Evolutionary conservation across 2,797 vertebrate genomes (phyloP), one percentile per base, ranked within the genome.

Genomic region (Tragopan temminckii): DNA sequence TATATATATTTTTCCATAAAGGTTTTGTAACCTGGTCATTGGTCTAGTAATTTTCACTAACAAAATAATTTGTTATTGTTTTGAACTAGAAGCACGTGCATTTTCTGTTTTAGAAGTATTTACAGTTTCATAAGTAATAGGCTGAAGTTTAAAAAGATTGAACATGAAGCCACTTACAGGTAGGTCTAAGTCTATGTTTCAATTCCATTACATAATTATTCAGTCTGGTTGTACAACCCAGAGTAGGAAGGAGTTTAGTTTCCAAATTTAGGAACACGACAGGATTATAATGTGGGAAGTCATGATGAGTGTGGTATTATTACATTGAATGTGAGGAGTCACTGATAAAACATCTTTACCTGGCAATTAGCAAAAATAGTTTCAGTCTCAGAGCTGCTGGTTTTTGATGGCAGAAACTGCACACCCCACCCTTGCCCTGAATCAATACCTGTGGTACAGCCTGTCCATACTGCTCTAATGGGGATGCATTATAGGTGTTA

Each of bases 381-480:
- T 42, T 23, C 10, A 42, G 20, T 40, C 9, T 81, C 35, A 0
- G 1, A 89, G 24, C 27, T 79, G 21, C 21, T 40, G 66, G 33
- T 5, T 67, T 53, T 67, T 66, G 13, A 9, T n/a, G 38, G 3
- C 7, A 24, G 59, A 80, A 84, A 3, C 18, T 57, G 31, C 9
- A 43, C 2, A 53, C 0, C 8, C 11, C 21, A 40, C 23, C 7
- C 21, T 31, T 1, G 1, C 7, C 12, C 58, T 11, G 5, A 53
- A 58, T 20, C 64, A 21, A 18, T 78, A 6, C 24, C 8, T 50
- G 4, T 78, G 38, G 17, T n/a, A 61, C 43, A 53, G 55, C 18
- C 31, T 70, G 29, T 18, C 53, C 13, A 8, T 25, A 27, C 5
- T 40, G 0, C 12, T 70, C 15, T 27, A 62, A 42, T 58, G 53